Evolutionary conservation across 1,140 invertebrate genomes (phyloP), one percentile per base, ranked within the genome.

Genomic region (Drosophila eugracilis): DNA sequence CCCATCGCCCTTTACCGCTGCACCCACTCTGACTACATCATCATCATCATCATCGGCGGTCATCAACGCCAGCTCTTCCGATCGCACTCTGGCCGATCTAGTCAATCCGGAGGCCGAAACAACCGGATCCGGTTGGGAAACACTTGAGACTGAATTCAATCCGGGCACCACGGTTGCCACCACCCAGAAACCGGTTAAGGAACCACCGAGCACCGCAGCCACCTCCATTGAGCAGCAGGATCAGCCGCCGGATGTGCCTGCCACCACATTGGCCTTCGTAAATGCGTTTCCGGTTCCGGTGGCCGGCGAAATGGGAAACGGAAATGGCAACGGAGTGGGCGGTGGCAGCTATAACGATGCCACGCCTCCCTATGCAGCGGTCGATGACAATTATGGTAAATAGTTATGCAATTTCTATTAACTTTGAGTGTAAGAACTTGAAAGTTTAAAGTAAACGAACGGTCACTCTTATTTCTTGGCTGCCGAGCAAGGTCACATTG

Each of bases 371-470:
- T 91, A 91, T 66, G 89, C 85, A 5, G 89, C 89, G 10, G 89
- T 91, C 54, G 89, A 91, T 47, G 69, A 89, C n/a, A 89, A 69
- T 73, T 91, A 91, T 81, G 89, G 89, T 91, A 91, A 91, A 74
- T 90, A 86, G 48, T 30, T 7, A 19, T 7, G 2, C n/a, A 39
- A 22, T 47, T 52, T 42, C 22, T 9, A 37, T 7, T 7, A 32
- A 12, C 10, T 12, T 12, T 32, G 12, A 3, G 3, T 32, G 1
- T 12, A 12, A 4, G 26, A 26, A 26, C n/a, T n/a, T n/a, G n/a
- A n/a, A n/a, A n/a, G n/a, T n/a, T n/a, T n/a, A n/a, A n/a, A n/a
- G n/a, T n/a, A n/a, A n/a, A n/a, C 12, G 14, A 34, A 34, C 12
- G 32, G 32, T 34, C 32, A 34, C 32, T 34, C 5, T 14, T 14